phyloP scores from a whole-genome alignment of 2,113 vertebrate genomes.

The Formicarius rufipectus region DNA sequence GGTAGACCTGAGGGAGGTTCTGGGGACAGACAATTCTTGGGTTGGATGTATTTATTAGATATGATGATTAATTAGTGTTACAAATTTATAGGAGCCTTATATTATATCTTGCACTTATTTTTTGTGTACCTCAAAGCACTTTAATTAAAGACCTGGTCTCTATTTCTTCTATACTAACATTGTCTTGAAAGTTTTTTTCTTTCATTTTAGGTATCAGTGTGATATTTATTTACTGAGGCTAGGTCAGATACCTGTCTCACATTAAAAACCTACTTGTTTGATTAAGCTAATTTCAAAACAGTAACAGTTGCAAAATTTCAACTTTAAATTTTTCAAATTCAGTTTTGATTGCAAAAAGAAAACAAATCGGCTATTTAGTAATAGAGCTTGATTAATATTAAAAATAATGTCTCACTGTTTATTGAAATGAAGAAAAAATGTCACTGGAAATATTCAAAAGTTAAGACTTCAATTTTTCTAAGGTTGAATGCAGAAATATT shows the following conservation, averaged over 20 bases:
- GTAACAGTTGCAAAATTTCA: not conserved
- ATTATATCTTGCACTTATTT: no score
- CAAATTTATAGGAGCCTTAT: no score
- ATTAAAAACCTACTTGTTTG: not conserved
- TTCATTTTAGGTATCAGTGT: not conserved
- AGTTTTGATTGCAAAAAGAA: not conserved
- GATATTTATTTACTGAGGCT: not conserved
- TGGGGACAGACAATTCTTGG: no score
- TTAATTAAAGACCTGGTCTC: no score
- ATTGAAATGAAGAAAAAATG: not conserved
- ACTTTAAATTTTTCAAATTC: not conserved
- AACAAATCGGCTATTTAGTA: not conserved
- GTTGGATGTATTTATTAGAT: no score
- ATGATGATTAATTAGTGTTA: no score
- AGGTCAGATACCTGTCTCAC: not conserved
- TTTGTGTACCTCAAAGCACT: no score
- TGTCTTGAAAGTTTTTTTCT: no score
- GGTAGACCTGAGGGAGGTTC: no score
- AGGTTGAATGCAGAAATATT: not conserved
- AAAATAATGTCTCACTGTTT: not conserved
- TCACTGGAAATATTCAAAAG: not conserved
- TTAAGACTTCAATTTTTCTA: not conserved
- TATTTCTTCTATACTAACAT: no score
- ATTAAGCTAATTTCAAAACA: not conserved
- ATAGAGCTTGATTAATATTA: fast-evolving